phyloP scores from a whole-genome alignment of 92 coral and sea anemone species.

The Parazoanthus swiftii region DNA sequence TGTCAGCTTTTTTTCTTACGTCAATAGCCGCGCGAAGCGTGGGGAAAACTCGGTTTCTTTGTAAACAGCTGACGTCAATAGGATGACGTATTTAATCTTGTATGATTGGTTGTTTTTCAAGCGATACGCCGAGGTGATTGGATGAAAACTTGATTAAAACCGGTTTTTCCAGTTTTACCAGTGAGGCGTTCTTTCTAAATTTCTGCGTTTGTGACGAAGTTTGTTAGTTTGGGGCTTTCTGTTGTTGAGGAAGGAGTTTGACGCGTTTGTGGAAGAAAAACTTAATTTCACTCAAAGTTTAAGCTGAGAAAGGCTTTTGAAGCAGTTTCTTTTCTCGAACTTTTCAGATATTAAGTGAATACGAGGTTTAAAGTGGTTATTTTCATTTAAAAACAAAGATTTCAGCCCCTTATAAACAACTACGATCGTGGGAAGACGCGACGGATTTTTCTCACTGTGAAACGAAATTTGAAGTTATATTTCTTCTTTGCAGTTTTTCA shows the following conservation, averaged over 20 bases:
- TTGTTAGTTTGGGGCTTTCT: conserved; percentile 22
- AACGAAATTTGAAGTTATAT: not conserved
- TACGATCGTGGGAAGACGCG: not conserved
- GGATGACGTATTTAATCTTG: conserved; percentile 26
- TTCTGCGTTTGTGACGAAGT: conserved; percentile 70
- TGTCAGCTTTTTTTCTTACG: not conserved
- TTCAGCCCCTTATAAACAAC: not conserved
- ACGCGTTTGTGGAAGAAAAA: not conserved
- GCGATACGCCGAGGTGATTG: conserved; percentile 57
- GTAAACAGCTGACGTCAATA: conserved; percentile 55
- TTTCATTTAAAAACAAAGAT: not conserved
- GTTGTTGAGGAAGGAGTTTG: not conserved
- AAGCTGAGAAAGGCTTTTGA: not conserved
- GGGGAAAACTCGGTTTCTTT: not conserved
- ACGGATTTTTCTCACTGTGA: not conserved
- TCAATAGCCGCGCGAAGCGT: not conserved
- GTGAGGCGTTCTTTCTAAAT: conserved; percentile 46
- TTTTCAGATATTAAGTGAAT: not conserved
- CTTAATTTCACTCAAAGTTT: not conserved
- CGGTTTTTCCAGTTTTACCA: conserved; percentile 60
- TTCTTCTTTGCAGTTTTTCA: not conserved
- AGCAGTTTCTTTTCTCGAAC: conserved; percentile 33
- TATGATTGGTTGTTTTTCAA: conserved; percentile 56
- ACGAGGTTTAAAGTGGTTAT: not conserved
- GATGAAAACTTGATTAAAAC: conserved; percentile 54